Percentiles rank a stretch among this genome's conserved stretches.
phyloP scores from a whole-genome alignment of 2,888 invertebrate genomes.

The Aplocera efformata region DNA sequence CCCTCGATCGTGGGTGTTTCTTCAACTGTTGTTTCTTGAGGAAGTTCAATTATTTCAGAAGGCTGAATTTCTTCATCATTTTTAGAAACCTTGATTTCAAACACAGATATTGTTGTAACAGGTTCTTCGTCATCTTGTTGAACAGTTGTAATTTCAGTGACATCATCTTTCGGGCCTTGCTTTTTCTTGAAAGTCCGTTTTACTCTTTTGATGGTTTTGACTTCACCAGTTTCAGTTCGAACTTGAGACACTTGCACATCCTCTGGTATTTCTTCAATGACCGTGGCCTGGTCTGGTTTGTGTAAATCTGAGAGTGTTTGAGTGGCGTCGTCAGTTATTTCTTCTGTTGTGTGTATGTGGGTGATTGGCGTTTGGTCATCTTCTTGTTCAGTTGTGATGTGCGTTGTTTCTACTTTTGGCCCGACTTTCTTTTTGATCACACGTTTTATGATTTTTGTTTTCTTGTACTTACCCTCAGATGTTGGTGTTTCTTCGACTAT shows the following conservation, averaged over 20 bases:
- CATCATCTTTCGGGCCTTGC: conserved; percentile 25
- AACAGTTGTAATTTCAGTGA: conserved; percentile 32
- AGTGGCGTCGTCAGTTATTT: conserved; percentile 26
- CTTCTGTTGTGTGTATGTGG: conserved; percentile 33
- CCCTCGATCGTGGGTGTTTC: conserved; percentile 32
- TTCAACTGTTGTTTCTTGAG: conserved; percentile 32
- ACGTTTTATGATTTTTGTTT: conserved; percentile 31
- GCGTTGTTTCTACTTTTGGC: conserved; percentile 10
- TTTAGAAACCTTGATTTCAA: conserved; percentile 40
- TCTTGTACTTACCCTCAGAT: conserved; percentile 37
- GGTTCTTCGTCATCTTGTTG: conserved; percentile 31
- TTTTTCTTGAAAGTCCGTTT: conserved; percentile 21
- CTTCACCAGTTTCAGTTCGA: conserved; percentile 34
- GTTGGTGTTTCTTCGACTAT: conserved; percentile 30
- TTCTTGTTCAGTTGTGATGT: conserved; percentile 31
- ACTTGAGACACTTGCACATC: conserved; percentile 51
- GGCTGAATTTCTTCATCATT: conserved; percentile 8
- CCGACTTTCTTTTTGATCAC: conserved; percentile 21
- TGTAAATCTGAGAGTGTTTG: conserved; percentile 23
- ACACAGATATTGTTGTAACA: conserved; percentile 19
- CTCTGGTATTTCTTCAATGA: conserved; percentile 47
- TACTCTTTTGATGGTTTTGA: conserved; percentile 21
- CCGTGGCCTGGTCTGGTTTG: conserved; percentile 20
- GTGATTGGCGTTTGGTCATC: conserved; percentile 20
- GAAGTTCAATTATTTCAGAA: conserved; percentile 32